Evolutionary conservation across 2,797 vertebrate species (phyloP), one percentile per base, ranked within the genome.

Genomic region (Gymnothorax reevesii): DNA sequence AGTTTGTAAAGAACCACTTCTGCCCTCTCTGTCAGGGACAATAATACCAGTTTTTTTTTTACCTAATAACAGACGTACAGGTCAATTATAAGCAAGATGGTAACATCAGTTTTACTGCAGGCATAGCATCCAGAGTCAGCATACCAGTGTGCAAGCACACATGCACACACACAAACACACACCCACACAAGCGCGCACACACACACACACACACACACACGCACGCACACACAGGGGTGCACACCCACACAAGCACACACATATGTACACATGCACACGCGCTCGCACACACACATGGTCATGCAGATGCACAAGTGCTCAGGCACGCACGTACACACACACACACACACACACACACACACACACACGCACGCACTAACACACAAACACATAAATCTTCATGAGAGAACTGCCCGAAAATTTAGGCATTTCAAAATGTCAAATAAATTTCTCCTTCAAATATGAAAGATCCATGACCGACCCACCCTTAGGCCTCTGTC

Each of bases 21-120:
- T 84, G 42, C 66, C 33, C 49, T 22, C 49, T 71, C 54, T 49
- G 25, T 55, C 64, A 71, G 84, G 66, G 54, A 71, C 2, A 22
- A 84, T 84, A 55, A 84, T 62, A 73, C 64, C 84, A 20, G 54
- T 69, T 84, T 84, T 73, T 54, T 20, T 49, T 42, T 62, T 66
- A 22, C 20, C 64, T 84, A 22, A 84, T 52, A 73, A 84, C 13
- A 71, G 52, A 22, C 15, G 15, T 69, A 64, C 84, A 52, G 64
- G 71, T 57, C 62, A 55, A 71, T 69, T 71, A 55, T 57, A 13
- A 73, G 84, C 62, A 71, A 84, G 64, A 52, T 71, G 49, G 33
- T 55, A 17, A n/a, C 42, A 42, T 79, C 84, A 71, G 22, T 69
- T 62, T 27, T 33, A 49, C 62, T 52, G 84, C 27, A 71, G 64